phyloP scores from a whole-genome alignment of 2,113 vertebrate genomes.

The Brachionichthys hirsutus region DNA sequence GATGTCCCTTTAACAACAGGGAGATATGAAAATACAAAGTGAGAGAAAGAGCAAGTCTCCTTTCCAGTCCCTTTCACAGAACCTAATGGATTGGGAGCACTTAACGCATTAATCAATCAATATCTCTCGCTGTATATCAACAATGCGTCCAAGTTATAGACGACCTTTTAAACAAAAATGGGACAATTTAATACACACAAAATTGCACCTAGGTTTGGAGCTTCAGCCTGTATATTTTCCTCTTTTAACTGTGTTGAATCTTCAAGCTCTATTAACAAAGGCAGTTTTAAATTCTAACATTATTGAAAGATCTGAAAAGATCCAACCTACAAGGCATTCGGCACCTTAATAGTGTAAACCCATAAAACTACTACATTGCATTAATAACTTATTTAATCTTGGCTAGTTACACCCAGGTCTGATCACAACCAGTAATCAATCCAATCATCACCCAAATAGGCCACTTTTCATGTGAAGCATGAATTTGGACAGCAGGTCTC shows the following conservation, averaged over 20 bases:
- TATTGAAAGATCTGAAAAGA: no score
- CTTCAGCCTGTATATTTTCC: slow-evolving; percentile 73
- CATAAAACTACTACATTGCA: no score
- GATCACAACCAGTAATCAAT: no score
- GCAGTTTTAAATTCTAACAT: no score
- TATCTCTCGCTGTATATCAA: slow-evolving; percentile 99
- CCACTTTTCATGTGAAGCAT: no score
- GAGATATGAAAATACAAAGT: slow-evolving; percentile 95
- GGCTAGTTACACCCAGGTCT: no score
- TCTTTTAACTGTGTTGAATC: slow-evolving; percentile 21
- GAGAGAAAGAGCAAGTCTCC: slow-evolving; percentile 79
- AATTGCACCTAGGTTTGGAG: slow-evolving; percentile 93
- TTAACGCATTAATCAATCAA: slow-evolving; percentile 99
- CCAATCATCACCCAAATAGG: no score
- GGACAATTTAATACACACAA: slow-evolving; percentile 96
- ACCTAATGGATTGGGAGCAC: slow-evolving; percentile 99
- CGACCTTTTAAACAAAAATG: slow-evolving; percentile 97
- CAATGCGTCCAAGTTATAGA: slow-evolving; percentile 97
- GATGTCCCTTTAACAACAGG: slow-evolving; percentile 93
- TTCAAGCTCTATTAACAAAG: no score
- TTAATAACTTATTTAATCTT: no score
- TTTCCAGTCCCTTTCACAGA: slow-evolving; percentile 94
- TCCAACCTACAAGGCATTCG: no score
- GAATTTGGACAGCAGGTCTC: no score
- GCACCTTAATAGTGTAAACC: no score